Evolutionary conservation across 92 coral and sea anemone species (phyloP).

Genomic region (Zoanthus gigantus): DNA sequence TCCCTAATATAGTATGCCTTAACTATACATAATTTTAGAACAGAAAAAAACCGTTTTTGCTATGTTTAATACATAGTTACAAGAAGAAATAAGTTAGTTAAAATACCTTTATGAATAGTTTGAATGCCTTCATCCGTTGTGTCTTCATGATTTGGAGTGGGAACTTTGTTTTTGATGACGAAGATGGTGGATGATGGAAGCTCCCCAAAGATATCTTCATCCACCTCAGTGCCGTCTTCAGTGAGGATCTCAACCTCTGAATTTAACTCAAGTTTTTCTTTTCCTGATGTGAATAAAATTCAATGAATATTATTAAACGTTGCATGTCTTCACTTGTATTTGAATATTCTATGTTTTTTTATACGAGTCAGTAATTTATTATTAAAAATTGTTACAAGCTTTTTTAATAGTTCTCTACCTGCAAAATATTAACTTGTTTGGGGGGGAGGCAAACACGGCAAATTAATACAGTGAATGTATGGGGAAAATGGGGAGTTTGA

Average conservation of each 20-base stretch:
- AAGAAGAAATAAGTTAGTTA: conserved; percentile 20
- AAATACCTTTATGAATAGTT: conserved; percentile 17
- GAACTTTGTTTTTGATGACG: conserved; percentile 19
- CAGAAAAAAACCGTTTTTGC: conserved; percentile 19
- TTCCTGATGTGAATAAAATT: conserved; percentile 20
- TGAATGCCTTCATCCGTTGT: conserved; percentile 23
- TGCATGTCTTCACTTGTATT: conserved; percentile 22
- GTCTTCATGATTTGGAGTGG: conserved; percentile 18
- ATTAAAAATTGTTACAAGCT: conserved; percentile 20
- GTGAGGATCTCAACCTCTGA: conserved; percentile 24
- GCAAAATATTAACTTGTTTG: conserved; percentile 20
- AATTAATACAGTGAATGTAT: conserved; percentile 20
- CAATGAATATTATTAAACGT: conserved; percentile 20
- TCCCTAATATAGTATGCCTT: conserved; percentile 19
- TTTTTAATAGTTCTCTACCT: conserved; percentile 14
- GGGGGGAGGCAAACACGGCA: conserved; percentile 27
- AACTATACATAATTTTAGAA: conserved; percentile 13
- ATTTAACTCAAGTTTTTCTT: conserved; percentile 16
- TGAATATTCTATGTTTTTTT: conserved; percentile 19
- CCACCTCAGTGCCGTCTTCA: conserved; percentile 23
- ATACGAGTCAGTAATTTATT: conserved; percentile 18
- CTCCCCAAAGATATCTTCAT: conserved; percentile 23
- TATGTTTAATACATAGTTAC: conserved; percentile 20
- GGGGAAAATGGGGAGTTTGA: conserved; percentile 28
- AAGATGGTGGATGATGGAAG: conserved; percentile 21